Conservation (phyloP, 2,797 vertebrate genomes). For the Sebastes jordani region DNA sequence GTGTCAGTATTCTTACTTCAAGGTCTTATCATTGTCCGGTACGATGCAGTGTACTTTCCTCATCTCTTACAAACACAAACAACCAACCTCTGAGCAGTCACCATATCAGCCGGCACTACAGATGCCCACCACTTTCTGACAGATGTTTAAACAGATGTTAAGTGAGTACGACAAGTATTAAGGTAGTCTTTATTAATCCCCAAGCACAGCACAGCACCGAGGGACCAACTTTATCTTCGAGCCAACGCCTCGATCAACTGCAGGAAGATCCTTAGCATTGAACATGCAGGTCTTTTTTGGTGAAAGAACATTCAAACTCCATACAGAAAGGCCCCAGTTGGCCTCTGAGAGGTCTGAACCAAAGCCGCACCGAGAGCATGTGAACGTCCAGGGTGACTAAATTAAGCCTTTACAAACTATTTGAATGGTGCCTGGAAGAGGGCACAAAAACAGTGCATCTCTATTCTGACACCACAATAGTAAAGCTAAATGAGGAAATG, state of each 20-base stretch:
- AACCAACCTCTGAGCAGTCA: constrained; percentile 1
- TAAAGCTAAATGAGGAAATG: neutral
- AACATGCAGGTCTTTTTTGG: neutral
- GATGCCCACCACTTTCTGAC: constrained; percentile 3
- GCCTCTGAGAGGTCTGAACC: neutral
- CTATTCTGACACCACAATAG: neutral
- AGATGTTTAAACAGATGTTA: constrained; percentile 26
- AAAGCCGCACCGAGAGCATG: neutral
- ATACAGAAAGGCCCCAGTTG: neutral
- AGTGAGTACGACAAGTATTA: constrained; percentile 1
- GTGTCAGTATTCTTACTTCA: constrained; percentile 27
- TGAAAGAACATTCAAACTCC: neutral
- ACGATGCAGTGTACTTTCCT: constrained; percentile 23
- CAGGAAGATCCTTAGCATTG: neutral
- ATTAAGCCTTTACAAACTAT: neutral
- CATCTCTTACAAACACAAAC: neutral
- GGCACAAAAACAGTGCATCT: neutral
- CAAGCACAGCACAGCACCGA: neutral
- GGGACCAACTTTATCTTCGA: neutral
- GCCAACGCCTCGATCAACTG: neutral
- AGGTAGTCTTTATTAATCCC: constrained; percentile 5
- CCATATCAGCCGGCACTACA: neutral
- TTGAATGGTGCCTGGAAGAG: neutral
- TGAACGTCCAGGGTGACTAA: neutral
- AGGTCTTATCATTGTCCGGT: constrained; percentile 24